phyloP scores from a whole-genome alignment of 2,888 invertebrate genomes.

The Odontothrips loti region DNA sequence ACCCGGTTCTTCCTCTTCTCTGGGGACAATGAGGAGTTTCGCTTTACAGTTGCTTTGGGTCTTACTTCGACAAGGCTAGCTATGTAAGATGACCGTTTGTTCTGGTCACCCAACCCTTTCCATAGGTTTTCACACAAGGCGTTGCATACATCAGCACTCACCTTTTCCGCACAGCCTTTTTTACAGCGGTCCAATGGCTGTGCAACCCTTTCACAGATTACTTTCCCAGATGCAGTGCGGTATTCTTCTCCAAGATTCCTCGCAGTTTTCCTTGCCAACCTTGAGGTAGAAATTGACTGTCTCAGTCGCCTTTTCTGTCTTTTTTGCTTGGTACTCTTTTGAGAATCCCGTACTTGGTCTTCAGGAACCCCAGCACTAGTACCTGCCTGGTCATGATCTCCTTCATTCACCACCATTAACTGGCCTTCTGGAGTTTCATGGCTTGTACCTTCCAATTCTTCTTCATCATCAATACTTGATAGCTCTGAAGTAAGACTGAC shows the following conservation, averaged over 20 bases:
- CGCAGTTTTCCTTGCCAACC: not conserved
- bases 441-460: not conserved
- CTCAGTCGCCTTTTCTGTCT: not conserved
- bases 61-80: not conserved
- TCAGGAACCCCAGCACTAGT: not conserved
- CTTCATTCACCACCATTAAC: not conserved
- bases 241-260: not conserved
- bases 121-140: not conserved
- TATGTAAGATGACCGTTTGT: not conserved
- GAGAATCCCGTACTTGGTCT: not conserved
- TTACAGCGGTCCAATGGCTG: not conserved
- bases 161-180: not conserved
- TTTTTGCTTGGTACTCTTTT: not conserved
- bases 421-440: not conserved
- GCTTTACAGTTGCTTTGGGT: not conserved
- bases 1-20: not conserved
- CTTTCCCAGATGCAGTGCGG: not conserved
- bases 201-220: not conserved
- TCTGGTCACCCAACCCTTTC: not conserved
- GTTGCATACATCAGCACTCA: not conserved
- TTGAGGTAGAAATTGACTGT: not conserved
- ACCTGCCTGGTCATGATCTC: not conserved
- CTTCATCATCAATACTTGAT: too few species aligned
- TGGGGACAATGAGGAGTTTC: not conserved
- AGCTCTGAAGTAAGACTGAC: too few species aligned